phyloP scores from a whole-genome alignment of 2,888 invertebrate species.

The Cynaeus angustus region DNA sequence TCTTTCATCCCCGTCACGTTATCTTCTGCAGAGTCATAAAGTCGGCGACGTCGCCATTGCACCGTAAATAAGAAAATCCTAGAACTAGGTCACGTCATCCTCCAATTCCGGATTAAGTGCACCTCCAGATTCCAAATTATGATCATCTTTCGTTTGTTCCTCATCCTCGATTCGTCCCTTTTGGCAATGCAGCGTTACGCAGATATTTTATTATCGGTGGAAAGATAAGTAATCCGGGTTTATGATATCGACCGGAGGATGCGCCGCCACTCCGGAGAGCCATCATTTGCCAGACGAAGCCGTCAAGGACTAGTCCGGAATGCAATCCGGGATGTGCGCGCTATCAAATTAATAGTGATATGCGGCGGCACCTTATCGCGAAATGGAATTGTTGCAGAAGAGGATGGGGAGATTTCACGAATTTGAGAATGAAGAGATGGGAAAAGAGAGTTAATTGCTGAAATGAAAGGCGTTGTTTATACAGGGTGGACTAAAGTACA shows the following conservation, averaged over 20 bases:
- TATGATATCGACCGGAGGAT: slow-evolving; percentile 62
- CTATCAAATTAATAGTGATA: slow-evolving; percentile 49
- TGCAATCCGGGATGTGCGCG: slow-evolving; percentile 47
- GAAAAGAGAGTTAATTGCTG: background rate
- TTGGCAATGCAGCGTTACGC: slow-evolving; percentile 53
- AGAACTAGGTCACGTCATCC: slow-evolving; percentile 28
- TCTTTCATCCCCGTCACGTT: slow-evolving; percentile 4
- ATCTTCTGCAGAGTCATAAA: slow-evolving; percentile 25
- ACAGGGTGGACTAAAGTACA: no score
- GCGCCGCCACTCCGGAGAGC: slow-evolving; percentile 55
- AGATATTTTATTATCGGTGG: slow-evolving; percentile 60
- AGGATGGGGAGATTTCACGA: background rate
- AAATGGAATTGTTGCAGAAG: slow-evolving; percentile 1
- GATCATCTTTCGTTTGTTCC: slow-evolving; percentile 16
- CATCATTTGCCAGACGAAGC: slow-evolving; percentile 59
- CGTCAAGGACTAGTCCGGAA: slow-evolving; percentile 56
- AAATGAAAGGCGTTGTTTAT: no score
- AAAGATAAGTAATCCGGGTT: slow-evolving; percentile 58
- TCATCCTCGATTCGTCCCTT: slow-evolving; percentile 22
- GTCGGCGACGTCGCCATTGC: slow-evolving; percentile 29
- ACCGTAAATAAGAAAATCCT: slow-evolving; percentile 36
- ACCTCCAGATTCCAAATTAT: slow-evolving; percentile 10
- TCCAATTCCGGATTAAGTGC: slow-evolving; percentile 15
- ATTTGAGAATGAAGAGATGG: background rate
- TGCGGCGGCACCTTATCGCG: slow-evolving; percentile 41